Evolutionary conservation across 92 coral and sea anemone genomes (phyloP).

Genomic region (Porites rus): DNA sequence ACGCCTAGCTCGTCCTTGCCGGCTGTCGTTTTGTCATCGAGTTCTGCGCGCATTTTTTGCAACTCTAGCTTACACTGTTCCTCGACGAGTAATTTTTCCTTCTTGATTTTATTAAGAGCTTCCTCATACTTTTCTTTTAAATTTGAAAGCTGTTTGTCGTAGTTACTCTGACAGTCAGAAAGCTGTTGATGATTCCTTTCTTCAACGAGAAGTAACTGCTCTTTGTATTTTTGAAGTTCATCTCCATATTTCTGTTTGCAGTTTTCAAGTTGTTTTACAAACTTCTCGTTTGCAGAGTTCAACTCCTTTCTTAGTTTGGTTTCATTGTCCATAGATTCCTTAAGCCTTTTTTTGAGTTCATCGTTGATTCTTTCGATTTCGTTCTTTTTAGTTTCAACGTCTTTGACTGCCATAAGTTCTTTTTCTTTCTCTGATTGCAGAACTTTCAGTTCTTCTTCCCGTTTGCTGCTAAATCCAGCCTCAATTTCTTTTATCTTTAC

Average conservation of each 20-base stretch:
- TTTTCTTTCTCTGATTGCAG: slow-evolving; percentile 82
- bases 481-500: slow-evolving; percentile 64
- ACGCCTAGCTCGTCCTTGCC: slow-evolving; percentile 67
- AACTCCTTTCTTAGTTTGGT: slow-evolving; percentile 59
- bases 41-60: slow-evolving; percentile 56
- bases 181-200: slow-evolving; percentile 68
- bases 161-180: slow-evolving; percentile 39
- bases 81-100: slow-evolving; percentile 73
- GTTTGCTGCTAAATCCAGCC: slow-evolving; percentile 58
- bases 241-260: slow-evolving; percentile 67
- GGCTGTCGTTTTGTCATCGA: slow-evolving; percentile 57
- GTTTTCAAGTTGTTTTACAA: slow-evolving; percentile 57
- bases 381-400: slow-evolving; percentile 50
- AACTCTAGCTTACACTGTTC: slow-evolving; percentile 63
- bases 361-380: slow-evolving; percentile 68
- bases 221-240: slow-evolving; percentile 69
- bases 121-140: slow-evolving; percentile 53
- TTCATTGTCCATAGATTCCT: slow-evolving; percentile 64
- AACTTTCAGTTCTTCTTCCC: slow-evolving; percentile 79
- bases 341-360: slow-evolving; percentile 73
- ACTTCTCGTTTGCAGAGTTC: slow-evolving; percentile 49
- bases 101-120: slow-evolving; percentile 47
- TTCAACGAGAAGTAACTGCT: slow-evolving; percentile 75
- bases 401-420: slow-evolving; percentile 38
- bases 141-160: slow-evolving; percentile 44